Evolutionary conservation across 2,797 vertebrate species (phyloP).

Genomic region (Gambusia yucatana): DNA sequence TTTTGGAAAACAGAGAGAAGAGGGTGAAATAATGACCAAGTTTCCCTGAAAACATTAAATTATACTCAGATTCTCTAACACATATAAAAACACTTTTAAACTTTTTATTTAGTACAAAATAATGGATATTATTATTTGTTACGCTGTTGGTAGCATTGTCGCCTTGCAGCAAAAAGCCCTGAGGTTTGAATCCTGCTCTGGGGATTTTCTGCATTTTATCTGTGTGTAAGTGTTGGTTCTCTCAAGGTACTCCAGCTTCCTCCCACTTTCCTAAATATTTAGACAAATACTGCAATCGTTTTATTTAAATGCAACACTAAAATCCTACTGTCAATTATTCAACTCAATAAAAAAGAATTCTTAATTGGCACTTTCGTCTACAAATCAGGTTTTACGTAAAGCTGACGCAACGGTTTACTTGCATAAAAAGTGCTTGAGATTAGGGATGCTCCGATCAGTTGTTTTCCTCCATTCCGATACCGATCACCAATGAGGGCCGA

Average conservation of each 20-base stretch:
- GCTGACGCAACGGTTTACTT: not conserved
- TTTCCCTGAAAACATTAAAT: constrained; percentile 19
- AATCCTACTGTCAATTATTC: not conserved
- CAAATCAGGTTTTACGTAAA: not conserved
- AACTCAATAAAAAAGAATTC: not conserved
- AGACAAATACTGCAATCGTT: not conserved
- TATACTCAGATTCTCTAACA: constrained; percentile 1
- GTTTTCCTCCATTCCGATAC: too few species aligned
- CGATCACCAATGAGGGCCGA: too few species aligned
- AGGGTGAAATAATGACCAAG: constrained; percentile 25
- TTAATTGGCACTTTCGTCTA: not conserved
- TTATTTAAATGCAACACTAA: not conserved
- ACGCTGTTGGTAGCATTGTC: not conserved
- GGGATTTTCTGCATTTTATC: not conserved
- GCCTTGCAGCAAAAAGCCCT: not conserved
- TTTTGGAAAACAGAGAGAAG: constrained; percentile 36
- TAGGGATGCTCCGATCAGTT: too few species aligned
- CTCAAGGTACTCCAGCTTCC: not conserved
- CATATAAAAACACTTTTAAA: not conserved
- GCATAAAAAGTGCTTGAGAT: not conserved
- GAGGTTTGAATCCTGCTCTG: not conserved
- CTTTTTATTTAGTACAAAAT: not conserved
- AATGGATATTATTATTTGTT: not conserved
- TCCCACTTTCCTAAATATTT: not conserved
- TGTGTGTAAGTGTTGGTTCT: not conserved